phyloP scores from a whole-genome alignment of 1,140 invertebrate genomes.

The Asobara japonica region DNA sequence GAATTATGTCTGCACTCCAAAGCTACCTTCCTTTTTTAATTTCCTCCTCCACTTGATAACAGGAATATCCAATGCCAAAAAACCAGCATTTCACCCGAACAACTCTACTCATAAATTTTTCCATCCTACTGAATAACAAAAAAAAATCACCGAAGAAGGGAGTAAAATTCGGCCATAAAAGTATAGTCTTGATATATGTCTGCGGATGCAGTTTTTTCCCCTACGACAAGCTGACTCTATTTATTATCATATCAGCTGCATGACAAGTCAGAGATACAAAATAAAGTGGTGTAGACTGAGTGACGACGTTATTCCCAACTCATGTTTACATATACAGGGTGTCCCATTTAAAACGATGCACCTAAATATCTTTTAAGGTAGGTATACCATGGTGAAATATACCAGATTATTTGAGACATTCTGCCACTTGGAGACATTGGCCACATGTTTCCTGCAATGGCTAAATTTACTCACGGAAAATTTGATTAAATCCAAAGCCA shows the following conservation, averaged over 20 bases:
- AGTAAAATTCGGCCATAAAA: background rate
- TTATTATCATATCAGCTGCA: background rate
- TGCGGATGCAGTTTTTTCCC: background rate
- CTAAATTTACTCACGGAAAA: background rate
- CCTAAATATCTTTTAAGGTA: too few relatives aligned
- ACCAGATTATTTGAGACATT: background rate
- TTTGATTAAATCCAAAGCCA: too few relatives aligned
- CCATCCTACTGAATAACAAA: background rate
- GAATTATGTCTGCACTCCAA: background rate
- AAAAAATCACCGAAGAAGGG: background rate
- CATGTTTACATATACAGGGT: background rate
- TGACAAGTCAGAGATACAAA: background rate
- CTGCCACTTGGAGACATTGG: background rate
- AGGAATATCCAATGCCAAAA: constrained; percentile 1
- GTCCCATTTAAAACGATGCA: too few relatives aligned
- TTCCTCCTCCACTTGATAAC: background rate
- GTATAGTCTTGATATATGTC: background rate
- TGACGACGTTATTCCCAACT: constrained; percentile 1
- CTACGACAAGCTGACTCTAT: background rate
- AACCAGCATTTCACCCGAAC: background rate
- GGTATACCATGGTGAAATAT: too few relatives aligned
- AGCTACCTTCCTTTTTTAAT: background rate
- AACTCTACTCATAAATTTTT: background rate
- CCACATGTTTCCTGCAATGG: background rate
- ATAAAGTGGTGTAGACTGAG: background rate